These are phyloP conservation scores for Pogoniulus pusillus DNA, from an alignment of 2,797 vertebrate genomes.

Conservation along the genomic window DNA sequence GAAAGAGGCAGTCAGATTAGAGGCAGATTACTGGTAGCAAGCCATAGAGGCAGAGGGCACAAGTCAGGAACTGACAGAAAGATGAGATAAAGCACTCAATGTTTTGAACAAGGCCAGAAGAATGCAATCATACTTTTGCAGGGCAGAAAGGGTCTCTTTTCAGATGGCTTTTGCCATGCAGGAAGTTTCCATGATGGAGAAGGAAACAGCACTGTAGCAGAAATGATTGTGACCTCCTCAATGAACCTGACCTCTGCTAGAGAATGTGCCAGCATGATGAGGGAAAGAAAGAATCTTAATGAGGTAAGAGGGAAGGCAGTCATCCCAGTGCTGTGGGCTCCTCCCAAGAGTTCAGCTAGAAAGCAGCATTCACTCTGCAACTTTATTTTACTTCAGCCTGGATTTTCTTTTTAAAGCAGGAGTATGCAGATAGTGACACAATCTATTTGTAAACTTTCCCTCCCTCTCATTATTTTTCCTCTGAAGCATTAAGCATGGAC, in stretches of 20 bases:
- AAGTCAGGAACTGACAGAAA: background rate
- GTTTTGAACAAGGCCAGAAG: background rate
- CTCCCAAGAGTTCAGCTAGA: background rate
- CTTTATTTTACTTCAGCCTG: background rate
- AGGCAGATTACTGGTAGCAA: background rate
- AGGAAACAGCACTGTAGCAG: constrained; percentile 31
- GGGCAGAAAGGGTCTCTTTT: constrained; percentile 23
- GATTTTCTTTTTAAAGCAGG: background rate
- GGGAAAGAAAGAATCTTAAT: constrained; percentile 50
- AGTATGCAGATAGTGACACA: background rate
- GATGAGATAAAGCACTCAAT: background rate
- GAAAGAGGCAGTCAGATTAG: background rate
- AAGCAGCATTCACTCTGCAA: background rate
- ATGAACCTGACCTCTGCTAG: background rate
- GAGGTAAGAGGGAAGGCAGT: background rate
- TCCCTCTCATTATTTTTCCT: background rate
- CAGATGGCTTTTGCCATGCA: background rate
- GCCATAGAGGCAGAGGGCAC: background rate
- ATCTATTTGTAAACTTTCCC: background rate
- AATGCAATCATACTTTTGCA: background rate
- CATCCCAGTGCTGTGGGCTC: background rate
- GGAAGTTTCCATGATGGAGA: constrained; percentile 23
- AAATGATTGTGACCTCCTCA: background rate
- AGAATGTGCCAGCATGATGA: constrained; percentile 35
- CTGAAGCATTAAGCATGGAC: background rate